phyloP scores from a whole-genome alignment of 2,113 vertebrate species.

The Myrmecobius fasciatus region DNA sequence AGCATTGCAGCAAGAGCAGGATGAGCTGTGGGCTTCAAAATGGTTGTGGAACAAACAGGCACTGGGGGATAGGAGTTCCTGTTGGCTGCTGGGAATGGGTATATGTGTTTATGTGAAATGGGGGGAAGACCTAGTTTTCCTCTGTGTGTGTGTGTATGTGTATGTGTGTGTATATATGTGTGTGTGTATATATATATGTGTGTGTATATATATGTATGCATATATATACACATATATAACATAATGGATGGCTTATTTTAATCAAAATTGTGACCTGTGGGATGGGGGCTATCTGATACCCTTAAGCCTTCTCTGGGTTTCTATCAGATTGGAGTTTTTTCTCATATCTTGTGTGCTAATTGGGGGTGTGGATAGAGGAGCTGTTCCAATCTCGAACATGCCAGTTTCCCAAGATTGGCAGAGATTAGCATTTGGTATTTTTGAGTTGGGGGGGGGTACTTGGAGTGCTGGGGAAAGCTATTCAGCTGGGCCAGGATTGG shows the following conservation, averaged over 20 bases:
- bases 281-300: neutral
- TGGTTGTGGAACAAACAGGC: neutral
- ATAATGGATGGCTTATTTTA: neutral
- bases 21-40: conserved; percentile 22
- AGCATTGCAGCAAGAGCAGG: neutral
- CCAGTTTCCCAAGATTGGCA: conserved; percentile 1
- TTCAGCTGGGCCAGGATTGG: neutral
- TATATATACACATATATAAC: too few species aligned
- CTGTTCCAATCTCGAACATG: neutral
- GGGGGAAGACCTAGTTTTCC: neutral
- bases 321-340: conserved; percentile 29
- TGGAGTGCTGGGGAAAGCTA: neutral
- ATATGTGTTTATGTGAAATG: conserved; percentile 34
- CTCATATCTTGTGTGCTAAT: conserved; percentile 24
- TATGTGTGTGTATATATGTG: too few species aligned
- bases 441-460: conserved; percentile 22
- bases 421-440: conserved; percentile 52
- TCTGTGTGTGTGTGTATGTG: conserved; percentile 3
- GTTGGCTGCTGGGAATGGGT: conserved; percentile 5
- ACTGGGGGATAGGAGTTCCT: neutral
- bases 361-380: neutral
- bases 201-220: too few species aligned
- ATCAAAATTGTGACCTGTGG: neutral
- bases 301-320: conserved; percentile 42
- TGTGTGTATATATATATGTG: too few species aligned